Evolutionary conservation across 2,888 invertebrate species (phyloP).

Genomic region (Tipula unca): DNA sequence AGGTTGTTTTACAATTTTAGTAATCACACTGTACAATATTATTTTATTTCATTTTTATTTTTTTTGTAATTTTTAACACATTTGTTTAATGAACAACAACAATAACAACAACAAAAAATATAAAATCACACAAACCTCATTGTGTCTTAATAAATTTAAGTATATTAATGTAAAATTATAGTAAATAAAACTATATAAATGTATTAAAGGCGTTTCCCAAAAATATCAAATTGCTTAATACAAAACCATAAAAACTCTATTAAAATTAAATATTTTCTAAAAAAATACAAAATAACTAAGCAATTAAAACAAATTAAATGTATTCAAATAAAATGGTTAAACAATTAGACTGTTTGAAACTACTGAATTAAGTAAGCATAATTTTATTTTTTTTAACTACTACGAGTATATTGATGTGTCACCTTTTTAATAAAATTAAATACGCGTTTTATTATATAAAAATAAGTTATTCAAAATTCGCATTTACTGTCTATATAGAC

Average conservation of each 20-base stretch:
- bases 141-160: neutral
- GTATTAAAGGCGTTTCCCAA: conserved; percentile 17
- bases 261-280: neutral
- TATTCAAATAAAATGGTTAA: neutral
- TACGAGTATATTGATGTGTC: neutral
- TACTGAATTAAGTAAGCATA: neutral
- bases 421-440: neutral
- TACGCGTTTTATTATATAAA: neutral
- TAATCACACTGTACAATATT: neutral
- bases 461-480: neutral
- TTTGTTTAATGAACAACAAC: neutral
- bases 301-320: neutral
- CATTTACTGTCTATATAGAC: neutral
- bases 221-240: neutral
- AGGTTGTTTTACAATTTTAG: neutral
- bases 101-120: neutral
- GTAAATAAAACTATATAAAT: neutral
- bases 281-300: neutral
- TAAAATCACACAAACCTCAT: conserved; percentile 10
- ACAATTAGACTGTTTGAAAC: neutral
- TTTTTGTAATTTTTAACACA: neutral
- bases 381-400: too few relatives aligned
- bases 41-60: neutral
- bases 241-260: neutral
- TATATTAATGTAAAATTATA: neutral